These are phyloP conservation scores for Drosophila bipectinata DNA, from an alignment of 1,140 invertebrate species.

Conservation along the genomic window DNA sequence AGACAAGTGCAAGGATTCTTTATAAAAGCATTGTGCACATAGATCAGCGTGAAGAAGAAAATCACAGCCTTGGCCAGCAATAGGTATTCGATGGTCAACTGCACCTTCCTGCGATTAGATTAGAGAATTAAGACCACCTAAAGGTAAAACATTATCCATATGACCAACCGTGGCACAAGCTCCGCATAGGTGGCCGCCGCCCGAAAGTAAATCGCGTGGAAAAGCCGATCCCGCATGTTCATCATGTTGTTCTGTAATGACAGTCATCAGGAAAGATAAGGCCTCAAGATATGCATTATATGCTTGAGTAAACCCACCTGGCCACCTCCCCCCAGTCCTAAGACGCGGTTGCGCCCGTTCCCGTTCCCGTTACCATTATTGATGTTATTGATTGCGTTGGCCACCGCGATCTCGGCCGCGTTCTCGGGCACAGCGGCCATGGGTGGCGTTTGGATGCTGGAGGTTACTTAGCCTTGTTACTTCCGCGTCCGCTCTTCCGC, in stretches of 20 bases:
- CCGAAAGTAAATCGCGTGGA: slow-evolving; percentile 97
- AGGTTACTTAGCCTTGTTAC: slow-evolving; percentile 10
- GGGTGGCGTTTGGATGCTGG: slow-evolving; percentile 18
- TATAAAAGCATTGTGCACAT: slow-evolving; percentile 97
- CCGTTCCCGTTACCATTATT: slow-evolving; percentile 44
- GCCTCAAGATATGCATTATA: slow-evolving; percentile 5
- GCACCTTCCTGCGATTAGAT: slow-evolving; percentile 86
- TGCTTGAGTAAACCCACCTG: slow-evolving; percentile 47
- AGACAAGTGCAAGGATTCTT: slow-evolving; percentile 96
- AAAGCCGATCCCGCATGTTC: slow-evolving; percentile 95
- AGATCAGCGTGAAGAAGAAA: slow-evolving; percentile 95
- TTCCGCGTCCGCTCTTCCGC: slow-evolving; percentile 48
- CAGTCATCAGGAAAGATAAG: slow-evolving; percentile 21
- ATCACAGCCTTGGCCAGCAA: slow-evolving; percentile 94
- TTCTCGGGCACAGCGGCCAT: slow-evolving; percentile 49
- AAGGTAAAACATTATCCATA: not conserved
- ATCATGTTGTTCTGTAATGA: slow-evolving; percentile 89
- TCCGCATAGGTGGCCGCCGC: slow-evolving; percentile 95
- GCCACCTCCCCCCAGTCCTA: slow-evolving; percentile 37
- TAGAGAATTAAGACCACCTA: not conserved
- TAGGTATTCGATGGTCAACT: slow-evolving; percentile 95
- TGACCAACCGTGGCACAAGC: slow-evolving; percentile 88
- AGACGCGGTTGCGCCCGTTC: slow-evolving; percentile 59
- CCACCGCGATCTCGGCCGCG: slow-evolving; percentile 64
- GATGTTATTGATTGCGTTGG: slow-evolving; percentile 76